Percentiles rank a stretch among this genome's conserved stretches.
phyloP scores from a whole-genome alignment of 2,888 invertebrate genomes.

The Lasioglossum villosulum region DNA sequence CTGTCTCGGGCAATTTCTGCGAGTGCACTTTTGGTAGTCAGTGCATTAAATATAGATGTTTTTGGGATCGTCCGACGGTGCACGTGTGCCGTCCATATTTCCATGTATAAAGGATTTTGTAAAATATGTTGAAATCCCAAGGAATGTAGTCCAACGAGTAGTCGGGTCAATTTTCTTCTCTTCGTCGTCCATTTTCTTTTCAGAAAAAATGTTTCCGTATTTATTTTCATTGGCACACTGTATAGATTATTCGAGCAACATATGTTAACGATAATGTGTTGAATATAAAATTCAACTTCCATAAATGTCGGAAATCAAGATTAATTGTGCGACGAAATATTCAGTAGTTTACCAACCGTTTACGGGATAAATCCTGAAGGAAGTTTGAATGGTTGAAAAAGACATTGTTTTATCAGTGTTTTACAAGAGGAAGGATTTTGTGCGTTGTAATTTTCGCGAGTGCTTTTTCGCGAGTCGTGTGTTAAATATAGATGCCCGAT shows the following conservation, averaged over 20 bases:
- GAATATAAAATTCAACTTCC: background rate
- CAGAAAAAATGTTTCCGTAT: too few species aligned
- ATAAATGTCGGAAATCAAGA: background rate
- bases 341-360: background rate
- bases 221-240: background rate
- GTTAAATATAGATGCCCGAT: slow-evolving; percentile 1
- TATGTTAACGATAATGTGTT: background rate
- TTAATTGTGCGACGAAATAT: background rate
- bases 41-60: background rate
- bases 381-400: background rate
- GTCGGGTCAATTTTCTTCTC: background rate
- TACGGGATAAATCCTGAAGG: background rate
- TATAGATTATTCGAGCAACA: background rate
- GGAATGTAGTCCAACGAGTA: background rate
- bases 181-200: background rate
- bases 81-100: background rate
- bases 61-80: background rate
- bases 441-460: background rate
- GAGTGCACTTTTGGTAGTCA: background rate
- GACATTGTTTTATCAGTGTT: background rate
- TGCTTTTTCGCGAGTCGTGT: background rate
- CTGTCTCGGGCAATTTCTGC: background rate
- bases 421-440: background rate
- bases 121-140: background rate
- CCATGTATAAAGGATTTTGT: slow-evolving; percentile 1